Evolutionary conservation across 2,113 vertebrate species (phyloP), one percentile per base, ranked within the genome.

Genomic region (Turnix velox): DNA sequence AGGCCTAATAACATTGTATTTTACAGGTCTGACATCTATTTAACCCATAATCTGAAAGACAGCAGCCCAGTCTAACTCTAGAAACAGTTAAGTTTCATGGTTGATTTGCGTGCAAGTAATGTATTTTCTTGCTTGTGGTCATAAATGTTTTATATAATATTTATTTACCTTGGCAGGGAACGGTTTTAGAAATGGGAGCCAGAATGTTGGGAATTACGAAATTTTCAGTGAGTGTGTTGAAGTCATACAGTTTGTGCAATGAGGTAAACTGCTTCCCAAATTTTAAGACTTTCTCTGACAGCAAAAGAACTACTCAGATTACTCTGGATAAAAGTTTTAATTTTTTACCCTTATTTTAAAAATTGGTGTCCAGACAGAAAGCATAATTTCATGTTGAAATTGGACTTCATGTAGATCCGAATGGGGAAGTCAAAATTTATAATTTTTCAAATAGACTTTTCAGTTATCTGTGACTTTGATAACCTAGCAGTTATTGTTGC

Each of bases 191-290:
- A 63, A 54, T 6, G 0, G 62, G 35, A 69, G n/a, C 40, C 80
- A 97, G n/a, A 43, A 98, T 98, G 97, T 79, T 95, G 43, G 82
- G 86, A 48, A 74, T 71, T 42, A 54, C 46, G 58, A 93, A 63
- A 52, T 71, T 96, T 85, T 55, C 46, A 6, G 28, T 89, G 77
- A 93, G 14, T 5, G 10, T 31, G 0, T 31, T 91, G 45, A 96
- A 87, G 49, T 62, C 92, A 61, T 42, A 79, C 25, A 68, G 40
- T 76, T 54, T 95, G 20, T 91, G 88, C 45, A 22, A 16, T 52
- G 62, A 96, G 91, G 97, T 98, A 90, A 96, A 61, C 7, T 27
- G 81, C 84, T 87, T n/a, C 43, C 42, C 10, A 20, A 5, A 1
- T 42, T 49, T 49, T 40, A 5, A 2, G 58, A 10, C 18, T 66